Evolutionary conservation across 1,140 invertebrate species (phyloP), one percentile per base, ranked within the genome.

Genomic region (Cyphomyrmex costatus): DNA sequence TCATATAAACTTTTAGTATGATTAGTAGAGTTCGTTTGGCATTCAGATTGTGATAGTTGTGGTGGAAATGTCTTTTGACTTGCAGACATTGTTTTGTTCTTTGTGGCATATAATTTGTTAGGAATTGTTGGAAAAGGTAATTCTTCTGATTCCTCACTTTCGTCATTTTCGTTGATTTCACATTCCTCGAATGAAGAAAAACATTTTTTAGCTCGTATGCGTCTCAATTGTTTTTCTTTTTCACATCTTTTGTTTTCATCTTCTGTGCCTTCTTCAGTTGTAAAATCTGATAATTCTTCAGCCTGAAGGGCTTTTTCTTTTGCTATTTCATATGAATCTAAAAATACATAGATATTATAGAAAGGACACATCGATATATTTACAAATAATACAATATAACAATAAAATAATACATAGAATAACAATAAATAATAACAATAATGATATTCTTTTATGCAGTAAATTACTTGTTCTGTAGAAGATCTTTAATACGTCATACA

Each of bases 401-500:
- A 66, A 66, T 66, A 33, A 33, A 33, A 33, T 33, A 33, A 33
- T 33, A 33, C 1, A 33, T 33, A 33, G 2, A 33, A 33, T 33
- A 33, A 33, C 30, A n/a, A 33, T 33, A 33, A 33, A 33, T 33
- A 33, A 33, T 33, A 33, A 33, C 30, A 33, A 33, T 33, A 33
- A 33, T 5, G 5, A 33, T 5, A 4, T 42, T 14, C 12, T 51
- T 51, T 66, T 66, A 42, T 46, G 42, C 42, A 46, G 36, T 42
- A n/a, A n/a, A 36, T 36, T n/a, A 66, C 63, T 66, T 66, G 30
- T 66, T 66, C 19, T 66, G 42, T 36, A 66, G 33, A 66, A 66
- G 19, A 66, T 66, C 30, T 7, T 63, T 33, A 63, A 19, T 12
- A 63, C 16, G 10, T 63, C 5, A 33, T 63, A 63, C 7, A 19